These are phyloP conservation scores for Dolichomitus sp. DNA, from an alignment of 2,888 invertebrate genomes.

Conservation along the genomic window DNA sequence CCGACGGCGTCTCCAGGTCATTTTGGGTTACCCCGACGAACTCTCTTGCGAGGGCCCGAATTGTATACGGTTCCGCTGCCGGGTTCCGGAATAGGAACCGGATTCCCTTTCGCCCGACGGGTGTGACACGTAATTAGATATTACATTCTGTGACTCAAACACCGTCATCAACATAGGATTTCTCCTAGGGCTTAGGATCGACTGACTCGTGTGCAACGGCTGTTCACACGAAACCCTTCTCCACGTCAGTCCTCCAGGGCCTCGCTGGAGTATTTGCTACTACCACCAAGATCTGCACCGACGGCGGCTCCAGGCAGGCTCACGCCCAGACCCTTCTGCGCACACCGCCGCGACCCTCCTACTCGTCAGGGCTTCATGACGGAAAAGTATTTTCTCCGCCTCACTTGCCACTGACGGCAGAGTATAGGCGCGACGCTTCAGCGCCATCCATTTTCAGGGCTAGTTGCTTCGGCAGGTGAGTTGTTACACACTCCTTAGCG, in stretches of 20 bases:
- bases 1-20: conserved; percentile 88
- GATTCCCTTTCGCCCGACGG: conserved; percentile 88
- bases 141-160: conserved; percentile 72
- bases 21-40: conserved; percentile 87
- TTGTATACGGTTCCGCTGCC: conserved; percentile 87
- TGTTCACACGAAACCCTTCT: conserved; percentile 90
- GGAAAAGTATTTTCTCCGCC: no score
- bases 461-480: conserved; percentile 90
- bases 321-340: conserved; percentile 80
- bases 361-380: no score
- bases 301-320: conserved; percentile 85
- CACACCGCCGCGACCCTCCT: conserved; percentile 71
- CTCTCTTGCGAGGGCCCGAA: conserved; percentile 86
- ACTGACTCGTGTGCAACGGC: conserved; percentile 88
- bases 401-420: no score
- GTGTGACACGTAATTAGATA: conserved; percentile 75
- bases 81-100: conserved; percentile 89
- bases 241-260: conserved; percentile 89
- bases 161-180: conserved; percentile 86
- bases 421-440: no score
- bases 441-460: conserved; percentile 89
- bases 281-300: conserved; percentile 88
- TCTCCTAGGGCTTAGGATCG: conserved; percentile 88
- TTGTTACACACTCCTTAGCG: conserved; percentile 87
- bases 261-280: conserved; percentile 89